These are phyloP conservation scores for Heliconius charithonia DNA, from an alignment of 2,888 invertebrate species.

Conservation along the genomic window DNA sequence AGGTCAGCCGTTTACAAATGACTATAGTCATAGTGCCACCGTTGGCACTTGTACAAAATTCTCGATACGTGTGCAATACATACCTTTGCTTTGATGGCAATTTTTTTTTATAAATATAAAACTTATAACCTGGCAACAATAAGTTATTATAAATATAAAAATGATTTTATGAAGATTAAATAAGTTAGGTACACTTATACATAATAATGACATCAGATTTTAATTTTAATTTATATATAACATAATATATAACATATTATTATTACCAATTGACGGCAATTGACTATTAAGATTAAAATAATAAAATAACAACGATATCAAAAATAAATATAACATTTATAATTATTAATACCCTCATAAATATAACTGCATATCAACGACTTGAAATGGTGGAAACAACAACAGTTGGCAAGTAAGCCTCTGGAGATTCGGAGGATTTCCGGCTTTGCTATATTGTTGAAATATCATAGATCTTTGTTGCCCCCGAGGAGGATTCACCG, in stretches of 20 bases:
- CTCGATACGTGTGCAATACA: slow-evolving; percentile 26
- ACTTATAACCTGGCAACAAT: neutral
- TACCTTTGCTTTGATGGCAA: slow-evolving; percentile 2
- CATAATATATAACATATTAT: too few species aligned
- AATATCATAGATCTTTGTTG: slow-evolving; percentile 68
- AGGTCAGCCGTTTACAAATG: slow-evolving; percentile 46
- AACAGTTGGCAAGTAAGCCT: slow-evolving; percentile 28
- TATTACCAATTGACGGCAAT: neutral
- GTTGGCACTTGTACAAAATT: slow-evolving; percentile 44
- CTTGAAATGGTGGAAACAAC: slow-evolving; percentile 29
- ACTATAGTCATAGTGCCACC: slow-evolving; percentile 42
- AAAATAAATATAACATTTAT: neutral
- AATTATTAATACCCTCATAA: slow-evolving; percentile 17
- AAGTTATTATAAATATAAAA: neutral
- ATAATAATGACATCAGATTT: neutral
- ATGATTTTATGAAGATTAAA: neutral
- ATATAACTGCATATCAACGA: slow-evolving; percentile 8
- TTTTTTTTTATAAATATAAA: too few species aligned
- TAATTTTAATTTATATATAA: too few species aligned
- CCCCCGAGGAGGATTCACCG: slow-evolving; percentile 62
- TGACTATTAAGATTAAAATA: neutral
- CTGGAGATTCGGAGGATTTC: slow-evolving; percentile 31
- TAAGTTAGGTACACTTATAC: neutral
- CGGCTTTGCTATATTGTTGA: slow-evolving; percentile 46
- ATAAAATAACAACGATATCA: neutral